Conservation (phyloP, 2,797 vertebrate species). For the Phalloptychus januarius region DNA sequence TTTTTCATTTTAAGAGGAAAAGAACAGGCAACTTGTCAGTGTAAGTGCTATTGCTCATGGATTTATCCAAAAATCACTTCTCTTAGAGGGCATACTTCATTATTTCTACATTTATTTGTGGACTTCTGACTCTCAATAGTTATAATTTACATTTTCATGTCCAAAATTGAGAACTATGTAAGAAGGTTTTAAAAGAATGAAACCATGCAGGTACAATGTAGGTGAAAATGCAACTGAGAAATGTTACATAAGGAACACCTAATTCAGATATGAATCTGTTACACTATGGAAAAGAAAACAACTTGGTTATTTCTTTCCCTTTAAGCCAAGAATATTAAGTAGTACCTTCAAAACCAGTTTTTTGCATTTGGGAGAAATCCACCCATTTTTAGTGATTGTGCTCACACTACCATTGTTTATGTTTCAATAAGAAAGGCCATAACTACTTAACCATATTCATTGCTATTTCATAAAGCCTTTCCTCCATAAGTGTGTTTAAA, state of each 20-base stretch:
- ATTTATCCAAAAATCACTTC: constrained; percentile 11
- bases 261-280: neutral
- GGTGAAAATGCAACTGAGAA: neutral
- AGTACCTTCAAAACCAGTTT: neutral
- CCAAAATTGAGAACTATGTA: neutral
- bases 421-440: neutral
- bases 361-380: neutral
- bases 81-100: neutral
- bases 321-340: neutral
- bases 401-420: neutral
- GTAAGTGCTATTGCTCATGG: constrained; percentile 61
- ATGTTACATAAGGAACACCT: neutral
- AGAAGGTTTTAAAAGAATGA: neutral
- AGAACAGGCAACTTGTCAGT: constrained; percentile 66
- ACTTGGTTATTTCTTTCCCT: neutral
- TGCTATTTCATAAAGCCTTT: neutral
- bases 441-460: neutral
- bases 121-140: neutral
- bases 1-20: constrained; percentile 51
- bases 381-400: neutral
- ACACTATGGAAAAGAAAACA: neutral
- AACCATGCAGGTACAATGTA: neutral
- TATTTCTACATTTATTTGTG: neutral
- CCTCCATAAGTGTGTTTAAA: neutral
- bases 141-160: neutral